Percentiles rank a stretch among this genome's conserved stretches.
Evolutionary conservation across 2,797 vertebrate species (phyloP).

Genomic region (Limosa lapponica): DNA sequence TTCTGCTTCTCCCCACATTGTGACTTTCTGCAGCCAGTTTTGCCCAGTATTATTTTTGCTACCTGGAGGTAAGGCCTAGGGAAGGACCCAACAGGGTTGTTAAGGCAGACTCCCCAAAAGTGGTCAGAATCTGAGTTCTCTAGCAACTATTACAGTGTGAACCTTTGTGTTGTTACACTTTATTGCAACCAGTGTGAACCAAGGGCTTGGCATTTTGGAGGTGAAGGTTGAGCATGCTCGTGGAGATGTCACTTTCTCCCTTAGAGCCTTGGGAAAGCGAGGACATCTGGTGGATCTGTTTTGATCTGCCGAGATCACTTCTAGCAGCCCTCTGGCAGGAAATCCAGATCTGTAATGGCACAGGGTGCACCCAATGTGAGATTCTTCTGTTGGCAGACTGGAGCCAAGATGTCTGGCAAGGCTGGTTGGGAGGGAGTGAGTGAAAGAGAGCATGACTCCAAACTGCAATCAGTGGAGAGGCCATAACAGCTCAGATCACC

Average conservation of each 20-base stretch:
- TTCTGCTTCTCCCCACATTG: background rate
- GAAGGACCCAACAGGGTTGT: background rate
- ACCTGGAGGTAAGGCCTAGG: background rate
- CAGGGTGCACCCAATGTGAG: background rate
- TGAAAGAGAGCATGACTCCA: background rate
- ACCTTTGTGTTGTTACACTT: background rate
- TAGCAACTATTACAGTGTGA: background rate
- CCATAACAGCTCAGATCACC: too few relatives aligned
- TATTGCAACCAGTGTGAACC: background rate
- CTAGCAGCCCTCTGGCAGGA: background rate
- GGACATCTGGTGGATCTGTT: background rate
- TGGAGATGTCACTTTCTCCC: background rate
- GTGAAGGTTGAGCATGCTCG: background rate
- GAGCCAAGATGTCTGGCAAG: background rate
- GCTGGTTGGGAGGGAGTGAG: background rate
- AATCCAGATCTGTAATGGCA: background rate
- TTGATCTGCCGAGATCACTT: background rate
- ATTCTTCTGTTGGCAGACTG: background rate
- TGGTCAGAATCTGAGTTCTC: background rate
- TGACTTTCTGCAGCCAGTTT: background rate
- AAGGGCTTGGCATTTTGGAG: background rate
- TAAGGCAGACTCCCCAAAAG: background rate
- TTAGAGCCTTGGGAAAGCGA: background rate
- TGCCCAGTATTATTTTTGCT: background rate
- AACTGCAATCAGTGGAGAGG: background rate